Base-by-base conservation (phyloP, 2,888 invertebrate genomes). In the Agrochola macilenta region DNA sequence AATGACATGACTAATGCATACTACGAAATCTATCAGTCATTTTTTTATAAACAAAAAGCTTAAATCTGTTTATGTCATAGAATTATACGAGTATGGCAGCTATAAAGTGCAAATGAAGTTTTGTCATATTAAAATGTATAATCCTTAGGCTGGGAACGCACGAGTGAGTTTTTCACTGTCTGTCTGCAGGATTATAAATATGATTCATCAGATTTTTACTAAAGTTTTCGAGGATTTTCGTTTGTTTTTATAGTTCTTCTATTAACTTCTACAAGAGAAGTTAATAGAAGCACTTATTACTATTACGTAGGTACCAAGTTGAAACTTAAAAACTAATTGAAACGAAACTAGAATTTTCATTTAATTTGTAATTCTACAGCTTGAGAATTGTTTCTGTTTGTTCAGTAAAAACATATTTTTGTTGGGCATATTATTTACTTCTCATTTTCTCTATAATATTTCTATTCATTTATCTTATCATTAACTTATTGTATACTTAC, bases 71-170 rank as follows among this genome's bases (percentile, higher is more conserved):
- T 74, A 74, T 69, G 70, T 70, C 71, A 43, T 39, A 66, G 11
- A 77, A 63, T 85, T 85, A 81, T 85, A n/a, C n/a, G n/a, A n/a
- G n/a, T n/a, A 77, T 63, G 35, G 60, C 65, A 20, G 54, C 72
- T 68, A 80, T 81, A 85, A 87, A 82, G 73, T 69, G 70, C 77
- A 81, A 86, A 86, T 87, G 70, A 82, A 84, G 75, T 81, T 80
- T 76, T 69, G 63, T 79, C 65, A 72, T 64, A 52, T 70, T 46
- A 78, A 74, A 78, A 74, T 65, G 60, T 78, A 74, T 74, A 79
- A 80, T 77, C 39, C 11, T 71, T 75, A 73, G 26, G 74, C 73
- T 69, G 43, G 17, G 66, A 58, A 63, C 60, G 43, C 74, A 75
- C 30, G 75, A 65, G 39, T 39, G 73, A 39, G 64, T 63, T 74